Evolutionary conservation across 2,888 invertebrate species (phyloP).

Genomic region (Acanthosepion lycidas): DNA sequence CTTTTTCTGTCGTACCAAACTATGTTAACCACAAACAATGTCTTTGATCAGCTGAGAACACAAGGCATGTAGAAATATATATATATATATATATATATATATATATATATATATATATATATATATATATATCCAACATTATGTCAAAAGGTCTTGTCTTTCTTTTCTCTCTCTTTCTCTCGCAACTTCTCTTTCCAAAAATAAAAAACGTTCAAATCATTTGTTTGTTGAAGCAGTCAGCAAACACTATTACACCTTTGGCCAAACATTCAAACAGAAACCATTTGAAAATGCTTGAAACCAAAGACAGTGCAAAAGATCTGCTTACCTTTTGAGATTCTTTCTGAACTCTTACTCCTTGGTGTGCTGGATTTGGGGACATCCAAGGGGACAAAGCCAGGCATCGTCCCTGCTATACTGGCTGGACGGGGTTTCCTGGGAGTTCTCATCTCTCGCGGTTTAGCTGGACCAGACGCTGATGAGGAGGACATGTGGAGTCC

Average conservation of each 20-base stretch:
- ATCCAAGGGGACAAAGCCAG: slow-evolving; percentile 63
- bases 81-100: too few species aligned
- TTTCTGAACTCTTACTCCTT: slow-evolving; percentile 67
- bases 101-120: too few species aligned
- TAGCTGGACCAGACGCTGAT: slow-evolving; percentile 53
- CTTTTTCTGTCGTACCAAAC: background rate
- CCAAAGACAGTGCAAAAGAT: slow-evolving; percentile 22
- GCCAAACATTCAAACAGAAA: background rate
- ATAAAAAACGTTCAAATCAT: background rate
- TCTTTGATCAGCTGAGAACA: background rate
- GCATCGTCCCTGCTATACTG: slow-evolving; percentile 68
- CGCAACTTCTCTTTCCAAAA: background rate
- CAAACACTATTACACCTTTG: background rate
- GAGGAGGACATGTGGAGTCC: slow-evolving; percentile 55
- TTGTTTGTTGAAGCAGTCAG: background rate
- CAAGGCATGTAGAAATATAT: background rate
- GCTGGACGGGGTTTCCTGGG: slow-evolving; percentile 68
- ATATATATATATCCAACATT: background rate
- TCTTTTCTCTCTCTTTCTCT: background rate
- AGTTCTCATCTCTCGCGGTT: slow-evolving; percentile 62
- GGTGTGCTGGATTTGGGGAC: slow-evolving; percentile 57
- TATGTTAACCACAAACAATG: background rate
- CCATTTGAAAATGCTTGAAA: background rate
- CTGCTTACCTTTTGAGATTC: slow-evolving; percentile 58
- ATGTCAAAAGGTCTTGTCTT: background rate